Evolutionary conservation across 2,797 vertebrate genomes (phyloP).

Genomic region (Labroides dimidiatus): DNA sequence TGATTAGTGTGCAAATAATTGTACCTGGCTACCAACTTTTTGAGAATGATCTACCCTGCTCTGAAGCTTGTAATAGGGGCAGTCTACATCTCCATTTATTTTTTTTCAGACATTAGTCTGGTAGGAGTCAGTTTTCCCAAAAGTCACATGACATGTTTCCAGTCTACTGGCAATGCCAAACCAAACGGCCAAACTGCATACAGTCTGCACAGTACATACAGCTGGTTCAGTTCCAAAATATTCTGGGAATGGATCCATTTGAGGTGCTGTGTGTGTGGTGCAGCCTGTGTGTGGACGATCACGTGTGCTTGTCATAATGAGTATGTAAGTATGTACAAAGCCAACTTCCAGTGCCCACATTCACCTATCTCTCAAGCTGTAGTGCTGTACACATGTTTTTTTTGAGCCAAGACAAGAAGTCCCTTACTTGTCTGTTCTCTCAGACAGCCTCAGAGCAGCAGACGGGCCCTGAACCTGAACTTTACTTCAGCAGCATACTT

Average conservation of each 20-base stretch:
- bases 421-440: slow-evolving; percentile 54
- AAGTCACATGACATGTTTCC: slow-evolving; percentile 81
- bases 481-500: slow-evolving; percentile 69
- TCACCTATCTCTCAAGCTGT: slow-evolving; percentile 64
- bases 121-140: slow-evolving; percentile 78
- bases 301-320: slow-evolving; percentile 62
- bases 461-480: slow-evolving; percentile 65
- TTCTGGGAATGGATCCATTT: slow-evolving; percentile 78
- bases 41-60: slow-evolving; percentile 8
- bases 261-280: slow-evolving; percentile 50
- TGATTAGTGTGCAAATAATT: too few relatives aligned
- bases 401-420: slow-evolving; percentile 73
- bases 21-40: too few relatives aligned
- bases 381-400: slow-evolving; percentile 44
- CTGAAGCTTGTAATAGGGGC: slow-evolving; percentile 27
- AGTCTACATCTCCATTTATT: slow-evolving; percentile 60
- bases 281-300: slow-evolving; percentile 39
- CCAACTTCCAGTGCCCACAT: slow-evolving; percentile 69
- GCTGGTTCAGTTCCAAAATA: slow-evolving; percentile 82
- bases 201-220: slow-evolving; percentile 78
- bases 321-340: slow-evolving; percentile 49
- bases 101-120: slow-evolving; percentile 59
- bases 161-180: slow-evolving; percentile 75
- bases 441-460: slow-evolving; percentile 55
- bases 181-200: slow-evolving; percentile 78